These are phyloP conservation scores for Sebastes oblongus DNA, from an alignment of 2,797 vertebrate species.

Conservation along the genomic window DNA sequence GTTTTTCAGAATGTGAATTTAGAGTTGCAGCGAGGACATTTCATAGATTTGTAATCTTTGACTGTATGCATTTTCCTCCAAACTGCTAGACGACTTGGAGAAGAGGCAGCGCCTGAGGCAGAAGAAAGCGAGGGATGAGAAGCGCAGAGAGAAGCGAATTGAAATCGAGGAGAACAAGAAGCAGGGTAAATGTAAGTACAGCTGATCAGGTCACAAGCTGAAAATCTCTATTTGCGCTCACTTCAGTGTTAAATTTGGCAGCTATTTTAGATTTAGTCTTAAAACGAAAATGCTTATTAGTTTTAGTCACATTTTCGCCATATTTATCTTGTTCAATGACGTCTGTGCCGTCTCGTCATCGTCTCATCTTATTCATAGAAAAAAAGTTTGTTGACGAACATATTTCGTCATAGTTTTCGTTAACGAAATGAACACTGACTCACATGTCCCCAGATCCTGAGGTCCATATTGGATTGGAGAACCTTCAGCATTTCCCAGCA, in stretches of 20 bases:
- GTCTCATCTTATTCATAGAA: too few species aligned
- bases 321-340: accelerated
- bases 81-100: slow-evolving; percentile 90
- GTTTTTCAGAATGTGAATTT: neutral
- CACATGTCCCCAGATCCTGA: slow-evolving; percentile 86
- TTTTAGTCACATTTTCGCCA: too few species aligned
- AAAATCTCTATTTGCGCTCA: neutral
- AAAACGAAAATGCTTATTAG: too few species aligned
- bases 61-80: neutral
- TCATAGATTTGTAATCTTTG: neutral
- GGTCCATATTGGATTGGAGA: slow-evolving; percentile 95
- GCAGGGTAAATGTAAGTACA: slow-evolving; percentile 93
- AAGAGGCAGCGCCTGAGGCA: slow-evolving; percentile 93
- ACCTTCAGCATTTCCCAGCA: slow-evolving; percentile 97
- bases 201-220: neutral
- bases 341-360: too few species aligned
- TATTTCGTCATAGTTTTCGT: accelerated
- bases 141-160: slow-evolving; percentile 92
- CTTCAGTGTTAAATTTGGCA: too few species aligned
- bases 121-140: slow-evolving; percentile 95
- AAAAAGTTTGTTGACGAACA: too few species aligned
- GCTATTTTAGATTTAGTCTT: too few species aligned
- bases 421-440: neutral
- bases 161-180: slow-evolving; percentile 98
- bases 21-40: neutral